Conservation (phyloP, 2,888 invertebrate genomes). For the Diploptera punctata region DNA sequence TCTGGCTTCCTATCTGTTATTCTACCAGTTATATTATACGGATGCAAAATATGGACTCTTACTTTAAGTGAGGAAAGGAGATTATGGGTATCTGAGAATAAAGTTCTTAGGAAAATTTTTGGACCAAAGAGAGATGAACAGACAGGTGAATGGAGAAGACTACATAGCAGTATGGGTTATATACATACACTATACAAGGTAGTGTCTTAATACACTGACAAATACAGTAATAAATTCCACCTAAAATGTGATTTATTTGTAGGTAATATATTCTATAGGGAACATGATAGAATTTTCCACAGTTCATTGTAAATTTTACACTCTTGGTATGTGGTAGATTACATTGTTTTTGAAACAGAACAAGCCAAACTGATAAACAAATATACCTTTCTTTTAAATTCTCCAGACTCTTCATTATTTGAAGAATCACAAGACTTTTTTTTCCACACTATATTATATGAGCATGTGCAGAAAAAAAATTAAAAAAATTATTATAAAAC, state of each 20-base stretch:
- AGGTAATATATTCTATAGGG: conserved; percentile 53
- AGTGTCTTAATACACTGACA: too few species aligned
- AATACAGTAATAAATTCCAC: not conserved
- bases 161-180: too few species aligned
- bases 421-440: not conserved
- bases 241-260: conserved; percentile 13
- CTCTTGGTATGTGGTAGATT: conserved; percentile 23
- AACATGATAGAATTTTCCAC: conserved; percentile 53
- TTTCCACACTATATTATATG: not conserved
- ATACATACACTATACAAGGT: too few species aligned
- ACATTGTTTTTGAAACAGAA: conserved; percentile 18
- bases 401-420: not conserved
- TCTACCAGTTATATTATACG: too few species aligned
- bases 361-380: not conserved
- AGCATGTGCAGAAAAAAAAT: not conserved
- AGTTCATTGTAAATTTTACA: conserved; percentile 38
- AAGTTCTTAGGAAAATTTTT: too few species aligned
- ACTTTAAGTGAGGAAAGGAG: too few species aligned
- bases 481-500: too few species aligned
- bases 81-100: too few species aligned
- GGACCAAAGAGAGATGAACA: too few species aligned
- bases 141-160: too few species aligned
- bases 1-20: too few species aligned
- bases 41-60: too few species aligned
- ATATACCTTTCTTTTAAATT: not conserved